Percentiles rank a stretch among this genome's conserved stretches.
Evolutionary conservation across 2,797 vertebrate genomes (phyloP).

Genomic region (Ibycter americanus): DNA sequence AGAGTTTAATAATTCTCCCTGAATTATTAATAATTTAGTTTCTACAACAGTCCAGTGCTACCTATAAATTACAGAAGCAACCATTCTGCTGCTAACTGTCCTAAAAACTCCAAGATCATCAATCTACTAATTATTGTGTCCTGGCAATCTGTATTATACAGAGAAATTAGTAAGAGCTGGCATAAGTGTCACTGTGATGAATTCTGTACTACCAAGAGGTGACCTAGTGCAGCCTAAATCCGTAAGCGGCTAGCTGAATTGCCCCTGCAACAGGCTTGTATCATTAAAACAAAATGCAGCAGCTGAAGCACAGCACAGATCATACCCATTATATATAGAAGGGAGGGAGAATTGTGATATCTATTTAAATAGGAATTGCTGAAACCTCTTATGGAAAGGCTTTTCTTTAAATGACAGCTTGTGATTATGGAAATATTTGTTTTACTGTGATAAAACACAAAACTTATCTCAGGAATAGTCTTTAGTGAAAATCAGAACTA

Average conservation of each 20-base stretch:
- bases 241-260: not conserved
- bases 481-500: conserved; percentile 38
- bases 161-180: not conserved
- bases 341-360: not conserved
- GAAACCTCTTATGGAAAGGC: not conserved
- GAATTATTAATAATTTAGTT: not conserved
- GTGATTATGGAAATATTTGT: not conserved
- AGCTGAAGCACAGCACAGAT: not conserved
- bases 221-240: not conserved
- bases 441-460: conserved; percentile 42
- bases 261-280: not conserved
- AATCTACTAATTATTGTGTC: not conserved
- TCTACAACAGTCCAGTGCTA: not conserved
- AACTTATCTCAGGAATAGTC: conserved; percentile 15
- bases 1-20: not conserved
- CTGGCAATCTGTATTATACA: not conserved
- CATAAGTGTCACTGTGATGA: not conserved
- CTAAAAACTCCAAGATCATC: not conserved
- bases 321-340: not conserved
- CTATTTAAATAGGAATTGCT: not conserved
- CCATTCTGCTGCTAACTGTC: not conserved
- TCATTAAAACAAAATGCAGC: not conserved
- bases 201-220: not conserved
- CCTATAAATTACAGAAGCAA: not conserved
- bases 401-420: conserved; percentile 7